phyloP scores from a whole-genome alignment of 2,797 vertebrate genomes.

The Sebastes steindachneri region DNA sequence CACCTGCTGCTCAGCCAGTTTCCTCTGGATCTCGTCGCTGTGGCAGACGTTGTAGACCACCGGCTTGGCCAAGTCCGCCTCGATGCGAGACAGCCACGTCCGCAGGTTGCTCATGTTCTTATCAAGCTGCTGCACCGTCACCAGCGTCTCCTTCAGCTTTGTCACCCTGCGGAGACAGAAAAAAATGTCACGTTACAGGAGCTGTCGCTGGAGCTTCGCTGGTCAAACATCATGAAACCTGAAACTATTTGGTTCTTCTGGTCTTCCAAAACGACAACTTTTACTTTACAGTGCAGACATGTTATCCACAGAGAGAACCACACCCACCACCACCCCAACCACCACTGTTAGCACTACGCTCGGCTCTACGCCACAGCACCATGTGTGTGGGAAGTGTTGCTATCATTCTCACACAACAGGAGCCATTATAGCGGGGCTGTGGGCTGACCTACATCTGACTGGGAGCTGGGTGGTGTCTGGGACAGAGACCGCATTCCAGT shows the following conservation, averaged over 20 bases:
- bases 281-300: neutral
- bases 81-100: slow-evolving; percentile 92
- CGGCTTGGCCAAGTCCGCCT: slow-evolving; percentile 92
- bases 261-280: neutral
- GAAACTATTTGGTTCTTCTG: neutral
- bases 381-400: neutral
- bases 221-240: neutral
- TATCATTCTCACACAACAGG: slow-evolving; percentile 9
- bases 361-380: fast-evolving
- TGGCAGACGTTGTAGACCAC: slow-evolving; percentile 91
- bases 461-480: slow-evolving; percentile 13
- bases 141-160: slow-evolving; percentile 96
- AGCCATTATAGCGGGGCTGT: neutral
- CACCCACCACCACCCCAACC: neutral
- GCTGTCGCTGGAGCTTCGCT: neutral
- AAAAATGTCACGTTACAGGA: neutral
- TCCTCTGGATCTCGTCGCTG: slow-evolving; percentile 93
- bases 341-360: neutral
- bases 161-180: slow-evolving; percentile 85
- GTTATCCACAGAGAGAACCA: neutral
- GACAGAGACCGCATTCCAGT: slow-evolving; percentile 44
- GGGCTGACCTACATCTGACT: slow-evolving; percentile 61
- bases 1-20: slow-evolving; percentile 95
- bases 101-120: slow-evolving; percentile 97
- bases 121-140: slow-evolving; percentile 93